Percentiles rank a stretch among this genome's conserved stretches.
phyloP scores from a whole-genome alignment of 1,140 invertebrate genomes.

The Episyrphus balteatus region DNA sequence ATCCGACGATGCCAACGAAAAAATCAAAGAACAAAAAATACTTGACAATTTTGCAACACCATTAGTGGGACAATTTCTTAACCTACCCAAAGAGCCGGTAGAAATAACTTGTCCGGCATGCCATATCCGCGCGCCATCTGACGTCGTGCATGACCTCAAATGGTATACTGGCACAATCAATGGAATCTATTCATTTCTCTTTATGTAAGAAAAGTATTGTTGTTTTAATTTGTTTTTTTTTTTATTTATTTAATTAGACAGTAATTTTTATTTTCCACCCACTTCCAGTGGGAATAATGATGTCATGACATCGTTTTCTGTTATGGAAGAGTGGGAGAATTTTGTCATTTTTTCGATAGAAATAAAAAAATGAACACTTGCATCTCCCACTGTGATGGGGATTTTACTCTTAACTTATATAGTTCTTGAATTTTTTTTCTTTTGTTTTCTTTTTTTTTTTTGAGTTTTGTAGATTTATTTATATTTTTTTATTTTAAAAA shows the following conservation, averaged over 20 bases:
- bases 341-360: too few relatives aligned
- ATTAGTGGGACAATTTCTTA: slow-evolving; percentile 25
- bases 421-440: not conserved
- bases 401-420: too few relatives aligned
- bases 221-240: not conserved
- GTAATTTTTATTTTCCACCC: not conserved
- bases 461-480: not conserved
- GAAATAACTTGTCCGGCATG: slow-evolving; percentile 25
- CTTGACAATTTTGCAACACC: slow-evolving; percentile 33
- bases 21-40: slow-evolving; percentile 15
- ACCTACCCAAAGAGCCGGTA: slow-evolving; percentile 21
- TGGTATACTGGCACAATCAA: slow-evolving; percentile 31
- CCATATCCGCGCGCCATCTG: slow-evolving; percentile 17
- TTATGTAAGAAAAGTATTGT: slow-evolving; percentile 17
- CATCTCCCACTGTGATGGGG: too few relatives aligned
- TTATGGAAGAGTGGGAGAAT: too few relatives aligned
- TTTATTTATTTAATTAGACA: too few relatives aligned
- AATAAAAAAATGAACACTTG: too few relatives aligned
- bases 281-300: too few relatives aligned
- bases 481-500: not conserved
- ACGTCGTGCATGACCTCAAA: slow-evolving; percentile 27
- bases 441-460: not conserved
- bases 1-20: too few relatives aligned
- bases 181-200: slow-evolving; percentile 28
- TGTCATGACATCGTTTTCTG: too few relatives aligned